Conservation (phyloP, 1,140 invertebrate species). For the Drosophila dunni region DNA sequence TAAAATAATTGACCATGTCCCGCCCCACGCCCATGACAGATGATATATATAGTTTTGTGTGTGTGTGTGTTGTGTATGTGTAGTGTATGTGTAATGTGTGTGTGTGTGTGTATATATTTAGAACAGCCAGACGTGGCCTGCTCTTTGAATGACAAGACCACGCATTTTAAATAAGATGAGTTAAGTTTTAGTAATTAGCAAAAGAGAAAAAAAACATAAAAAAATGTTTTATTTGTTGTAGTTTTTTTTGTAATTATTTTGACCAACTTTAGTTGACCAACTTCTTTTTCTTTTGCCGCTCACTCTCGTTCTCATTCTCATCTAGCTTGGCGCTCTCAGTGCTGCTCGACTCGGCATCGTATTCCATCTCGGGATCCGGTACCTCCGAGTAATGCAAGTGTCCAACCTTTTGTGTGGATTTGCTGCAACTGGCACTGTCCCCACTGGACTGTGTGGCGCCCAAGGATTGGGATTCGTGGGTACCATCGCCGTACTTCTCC, state of each 20-base stretch:
- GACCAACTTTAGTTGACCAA: constrained; percentile 41
- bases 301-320: constrained; percentile 78
- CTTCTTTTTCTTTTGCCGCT: constrained; percentile 76
- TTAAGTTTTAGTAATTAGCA: constrained; percentile 48
- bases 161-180: constrained; percentile 50
- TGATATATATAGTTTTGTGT: constrained; percentile 19
- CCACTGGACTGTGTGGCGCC: constrained; percentile 1
- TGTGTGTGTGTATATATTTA: constrained; percentile 37
- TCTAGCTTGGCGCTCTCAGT: constrained; percentile 81
- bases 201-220: constrained; percentile 52
- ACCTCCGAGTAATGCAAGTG: constrained; percentile 73
- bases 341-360: constrained; percentile 81
- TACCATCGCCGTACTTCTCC: constrained; percentile 88
- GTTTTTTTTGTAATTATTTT: constrained; percentile 8
- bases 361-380: constrained; percentile 70
- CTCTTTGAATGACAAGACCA: constrained; percentile 46
- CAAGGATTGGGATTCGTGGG: constrained; percentile 75
- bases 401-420: constrained; percentile 53
- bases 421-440: background rate
- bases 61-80: constrained; percentile 28
- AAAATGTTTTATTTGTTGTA: constrained; percentile 29
- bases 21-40: constrained; percentile 65
- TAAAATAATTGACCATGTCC: constrained; percentile 71
- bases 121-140: constrained; percentile 53
- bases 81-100: constrained; percentile 24